Evolutionary conservation across 2,113 vertebrate species (phyloP), one percentile per base, ranked within the genome.

Genomic region (Spea multiplicata): DNA sequence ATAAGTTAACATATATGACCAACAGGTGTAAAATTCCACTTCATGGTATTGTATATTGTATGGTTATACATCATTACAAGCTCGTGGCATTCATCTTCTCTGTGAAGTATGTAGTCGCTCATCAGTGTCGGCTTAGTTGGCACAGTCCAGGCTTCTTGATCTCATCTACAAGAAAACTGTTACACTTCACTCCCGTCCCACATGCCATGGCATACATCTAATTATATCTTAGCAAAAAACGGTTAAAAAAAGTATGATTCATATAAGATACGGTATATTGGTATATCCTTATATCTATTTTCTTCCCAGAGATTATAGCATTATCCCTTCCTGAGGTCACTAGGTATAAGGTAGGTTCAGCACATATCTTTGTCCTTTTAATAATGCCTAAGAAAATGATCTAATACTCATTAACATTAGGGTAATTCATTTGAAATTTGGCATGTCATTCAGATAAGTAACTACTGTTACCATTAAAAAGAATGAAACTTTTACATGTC

Each of bases 321-420:
- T 49, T 86, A 89, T 89, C 89, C 90, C 91, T 90, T 89, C 86
- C 87, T 89, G 91, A 89, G 91, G 91, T 88, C 89, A 87, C 90
- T 90, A 90, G 88, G 86, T 82, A 83, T 86, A 50, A 86, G 84
- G 82, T 71, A 90, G 90, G 91, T 88, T 90, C 84, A 88, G 88
- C 81, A 82, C 89, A 87, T 84, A 84, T 83, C 66, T 86, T 83
- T 87, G 80, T 78, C 81, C 82, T 88, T 30, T 81, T 86, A 88
- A 82, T 83, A 88, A 86, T 84, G 73, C 62, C 83, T 46, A 5
- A 66, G 71, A 59, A 66, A 80, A 73, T 66, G 71, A 73, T 83
- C 81, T 89, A 85, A 73, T 84, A 78, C 86, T 85, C 81, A 81
- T 86, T 91, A 88, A 80, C 84, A 76, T 82, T 86, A 79, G 83